Base-by-base conservation (phyloP, 2,888 invertebrate species). In the Cephalotes varians region DNA sequence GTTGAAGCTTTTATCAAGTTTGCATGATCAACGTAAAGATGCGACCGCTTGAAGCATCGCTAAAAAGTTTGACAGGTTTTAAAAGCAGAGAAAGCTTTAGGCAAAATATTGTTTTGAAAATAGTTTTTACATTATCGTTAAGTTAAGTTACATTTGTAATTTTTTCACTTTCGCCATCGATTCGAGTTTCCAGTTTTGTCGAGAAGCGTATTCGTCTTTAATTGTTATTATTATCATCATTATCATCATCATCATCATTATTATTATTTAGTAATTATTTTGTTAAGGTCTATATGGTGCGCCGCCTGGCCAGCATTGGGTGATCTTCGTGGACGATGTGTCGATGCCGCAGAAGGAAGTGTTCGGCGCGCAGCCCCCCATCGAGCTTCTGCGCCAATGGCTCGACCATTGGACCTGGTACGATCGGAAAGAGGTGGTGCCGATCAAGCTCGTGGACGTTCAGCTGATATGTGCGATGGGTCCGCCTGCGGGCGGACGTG, bases 351-450 rank as follows among this genome's bases (percentile, higher is more conserved):
- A 97, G 87, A 97, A 98, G 80, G 98, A 98, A 94, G 96, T 96
- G 2, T 99, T 97, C 92, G 99, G 99, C 0, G 98, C 99, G 0
- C 99, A 99, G 94, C 99, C 99, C 0, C 98, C 99, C 0, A 98
- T 99, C 76, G 99, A 99, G 94, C 95, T 99, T 65, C 94, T 99
- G 44, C 95, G 99, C 34, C 98, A 98, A 95, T 98, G 98, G 96
- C 96, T 99, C 56, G 99, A 99, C 94, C 98, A 99, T 90, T 96
- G 96, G 85, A 97, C 97, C 90, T 99, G 98, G 98, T 98, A 97
- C 93, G 98, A 99, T 93, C 95, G 97, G 28, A 98, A 97, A 94
- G 97, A 97, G 77, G 96, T 98, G 73, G 95, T 97, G 0, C 96
- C 97, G 0, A 96, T 98, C 95, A 96, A 96, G 90, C 95, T 98